Base-by-base conservation (phyloP, 2,797 vertebrate species). In the Vipera latastei region DNA sequence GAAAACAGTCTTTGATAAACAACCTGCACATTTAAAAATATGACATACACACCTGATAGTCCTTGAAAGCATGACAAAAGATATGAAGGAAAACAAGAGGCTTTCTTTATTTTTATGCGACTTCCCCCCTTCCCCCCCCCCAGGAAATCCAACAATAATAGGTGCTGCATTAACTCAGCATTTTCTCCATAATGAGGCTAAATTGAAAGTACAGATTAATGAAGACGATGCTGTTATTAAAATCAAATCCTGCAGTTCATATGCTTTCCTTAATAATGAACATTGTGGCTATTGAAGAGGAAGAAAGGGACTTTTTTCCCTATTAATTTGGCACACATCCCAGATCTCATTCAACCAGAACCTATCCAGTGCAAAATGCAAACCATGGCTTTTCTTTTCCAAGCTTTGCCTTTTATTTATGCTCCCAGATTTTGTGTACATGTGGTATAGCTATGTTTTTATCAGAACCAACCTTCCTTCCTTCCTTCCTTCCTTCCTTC, bases 341-440 rank as follows among this genome's bases (percentile, higher is more conserved):
- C 99, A 98, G 99, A 98, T 98, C 98, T 98, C 98, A 99, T 98
- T 99, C 98, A 99, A 98, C 98, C 99, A 98, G 98, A 99, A 99
- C 98, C 98, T 98, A 98, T 98, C 98, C 98, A 98, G 97, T 98
- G 97, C 97, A 98, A 98, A 99, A 98, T 97, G 97, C 98, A 98
- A 98, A 97, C 97, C 97, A 97, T 98, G 97, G 98, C 98, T 98
- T 99, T 98, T 98, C 98, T 98, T 97, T 97, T 97, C 95, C 96
- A 96, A 96, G 94, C 96, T 95, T 92, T 53, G 95, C 93, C 61
- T 63, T 65, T 55, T 88, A 57, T 88, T 55, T 88, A 57, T 57
- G 86, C 55, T 55, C 16, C 18, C n/a, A 25, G 55, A 56, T 55
- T 88, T n/a, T 88, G 86, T 88, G 55, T 57, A 55, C 9, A 32